Base-by-base conservation (phyloP, 64 coral and sea anemone genomes). In the Dendrophyllia cribrosa region DNA sequence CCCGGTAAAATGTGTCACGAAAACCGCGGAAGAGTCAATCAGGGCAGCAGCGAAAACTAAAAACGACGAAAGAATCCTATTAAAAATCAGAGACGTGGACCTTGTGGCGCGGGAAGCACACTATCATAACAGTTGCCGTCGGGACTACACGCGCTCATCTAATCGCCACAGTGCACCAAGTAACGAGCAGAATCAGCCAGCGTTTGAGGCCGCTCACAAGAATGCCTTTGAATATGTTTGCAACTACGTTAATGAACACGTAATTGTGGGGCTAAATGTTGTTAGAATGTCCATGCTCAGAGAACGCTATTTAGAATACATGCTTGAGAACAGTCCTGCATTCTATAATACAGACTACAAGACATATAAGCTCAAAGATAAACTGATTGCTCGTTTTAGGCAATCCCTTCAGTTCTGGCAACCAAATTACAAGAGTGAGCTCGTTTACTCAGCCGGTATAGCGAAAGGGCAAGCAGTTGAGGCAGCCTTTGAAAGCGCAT, bases 121-220 rank as follows among this genome's bases (percentile, higher is more conserved):
- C 26, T 76, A 76, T 76, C 73, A 76, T 51, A 76, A 51, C 49
- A 17, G 12, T n/a, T 76, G 73, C 26, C 73, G 73, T 24, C n/a
- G 26, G 26, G 73, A 76, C 12, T 76, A 26, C 73, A 76, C 73
- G n/a, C 73, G 73, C 73, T 76, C 49, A 76, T 76, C 73, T 9
- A 51, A n/a, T n/a, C n/a, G n/a, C n/a, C n/a, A n/a, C n/a, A n/a
- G n/a, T n/a, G n/a, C n/a, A n/a, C n/a, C n/a, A n/a, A n/a, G n/a
- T n/a, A n/a, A n/a, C n/a, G n/a, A n/a, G n/a, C n/a, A n/a, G n/a
- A n/a, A n/a, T n/a, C n/a, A n/a, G n/a, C n/a, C n/a, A n/a, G 53
- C 5, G 34, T 43, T 72, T 6, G 69, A 72, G 34, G 69, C 69
- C 16, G 34, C 69, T 7, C 69, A 72, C 16, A 72, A 23, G 34